Percentiles rank a stretch among this genome's conserved stretches.
phyloP scores from a whole-genome alignment of 2,888 invertebrate genomes.

The Campoplex nolae region DNA sequence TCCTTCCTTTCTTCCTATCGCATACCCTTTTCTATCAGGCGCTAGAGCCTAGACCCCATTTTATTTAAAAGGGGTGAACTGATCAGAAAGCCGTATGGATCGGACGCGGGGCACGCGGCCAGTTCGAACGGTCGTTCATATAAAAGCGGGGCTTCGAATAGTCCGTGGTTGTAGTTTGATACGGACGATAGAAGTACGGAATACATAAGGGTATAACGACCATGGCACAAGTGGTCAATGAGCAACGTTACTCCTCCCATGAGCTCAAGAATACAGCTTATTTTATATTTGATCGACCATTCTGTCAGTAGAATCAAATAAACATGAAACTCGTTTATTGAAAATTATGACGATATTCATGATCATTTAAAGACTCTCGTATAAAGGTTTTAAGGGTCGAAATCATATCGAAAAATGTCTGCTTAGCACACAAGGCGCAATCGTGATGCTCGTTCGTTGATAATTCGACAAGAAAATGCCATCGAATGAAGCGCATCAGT shows the following conservation, averaged over 20 bases:
- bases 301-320: not conserved
- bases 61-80: slow-evolving; percentile 50
- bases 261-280: not conserved
- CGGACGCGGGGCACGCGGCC: slow-evolving; percentile 41
- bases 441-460: too few species aligned
- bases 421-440: too few species aligned
- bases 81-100: slow-evolving; percentile 19
- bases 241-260: not conserved
- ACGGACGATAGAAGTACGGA: not conserved
- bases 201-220: not conserved
- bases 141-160: slow-evolving; percentile 16
- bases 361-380: not conserved
- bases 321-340: not conserved
- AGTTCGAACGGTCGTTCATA: slow-evolving; percentile 12
- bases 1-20: slow-evolving; percentile 34
- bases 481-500: too few species aligned
- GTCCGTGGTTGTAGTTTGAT: not conserved
- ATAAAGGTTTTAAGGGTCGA: not conserved
- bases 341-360: not conserved
- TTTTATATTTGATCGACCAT: not conserved
- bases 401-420: not conserved
- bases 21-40: slow-evolving; percentile 18
- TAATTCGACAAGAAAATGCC: not conserved
- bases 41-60: slow-evolving; percentile 1
- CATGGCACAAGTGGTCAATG: not conserved